A percentile compares a stretch with the other conserved stretches of the same genome.
Evolutionary conservation across 2,113 vertebrate species (phyloP).

Genomic region (Lycocorax pyrrhopterus): DNA sequence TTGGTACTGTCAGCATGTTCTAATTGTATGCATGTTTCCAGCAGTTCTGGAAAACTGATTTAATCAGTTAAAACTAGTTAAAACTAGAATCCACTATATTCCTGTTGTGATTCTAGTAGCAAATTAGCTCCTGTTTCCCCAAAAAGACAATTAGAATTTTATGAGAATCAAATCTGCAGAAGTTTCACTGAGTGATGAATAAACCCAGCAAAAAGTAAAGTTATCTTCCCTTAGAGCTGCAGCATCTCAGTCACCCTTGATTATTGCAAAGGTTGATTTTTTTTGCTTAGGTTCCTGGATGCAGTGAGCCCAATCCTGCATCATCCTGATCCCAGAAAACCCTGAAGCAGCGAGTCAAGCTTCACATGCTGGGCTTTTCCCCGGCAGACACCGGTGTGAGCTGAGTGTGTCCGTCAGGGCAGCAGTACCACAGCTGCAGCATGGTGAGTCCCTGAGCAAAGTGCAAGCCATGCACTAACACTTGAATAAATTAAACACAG

Average conservation of each 20-base stretch:
- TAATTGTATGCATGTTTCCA: background rate
- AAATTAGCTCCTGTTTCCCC: background rate
- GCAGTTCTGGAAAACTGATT: background rate
- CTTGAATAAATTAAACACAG: background rate
- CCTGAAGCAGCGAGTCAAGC: background rate
- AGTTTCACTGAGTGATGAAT: background rate
- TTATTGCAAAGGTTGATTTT: background rate
- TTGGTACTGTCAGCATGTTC: background rate
- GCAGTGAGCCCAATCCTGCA: background rate
- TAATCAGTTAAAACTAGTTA: background rate
- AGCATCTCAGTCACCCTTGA: background rate
- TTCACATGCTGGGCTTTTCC: background rate
- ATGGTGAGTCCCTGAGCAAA: fast-evolving
- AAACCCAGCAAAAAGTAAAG: background rate
- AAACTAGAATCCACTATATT: background rate
- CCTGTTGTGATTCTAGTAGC: background rate
- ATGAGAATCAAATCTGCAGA: background rate
- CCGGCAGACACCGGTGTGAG: fast-evolving
- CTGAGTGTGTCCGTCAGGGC: background rate
- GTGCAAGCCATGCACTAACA: no score
- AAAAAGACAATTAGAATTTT: background rate
- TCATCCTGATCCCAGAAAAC: background rate
- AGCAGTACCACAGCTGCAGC: background rate
- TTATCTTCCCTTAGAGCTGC: background rate
- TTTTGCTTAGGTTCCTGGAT: background rate